Conservation (phyloP, 2,888 invertebrate species). For the Thymelicus sylvestris region DNA sequence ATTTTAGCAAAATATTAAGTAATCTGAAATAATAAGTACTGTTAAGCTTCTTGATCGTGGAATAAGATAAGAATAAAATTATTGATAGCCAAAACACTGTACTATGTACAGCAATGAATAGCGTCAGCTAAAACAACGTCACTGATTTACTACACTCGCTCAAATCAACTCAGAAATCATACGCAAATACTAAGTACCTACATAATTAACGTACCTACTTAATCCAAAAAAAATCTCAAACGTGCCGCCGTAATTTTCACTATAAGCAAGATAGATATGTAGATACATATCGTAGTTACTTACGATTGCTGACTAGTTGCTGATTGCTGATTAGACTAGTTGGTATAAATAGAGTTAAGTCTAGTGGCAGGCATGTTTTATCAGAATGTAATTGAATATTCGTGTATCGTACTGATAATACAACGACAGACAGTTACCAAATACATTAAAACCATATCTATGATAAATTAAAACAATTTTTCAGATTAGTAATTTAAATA, state of each 20-base stretch:
- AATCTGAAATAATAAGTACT: background rate
- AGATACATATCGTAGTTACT: background rate
- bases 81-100: too few species aligned
- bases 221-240: background rate
- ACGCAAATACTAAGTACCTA: too few species aligned
- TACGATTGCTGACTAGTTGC: too few species aligned
- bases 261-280: too few species aligned
- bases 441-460: background rate
- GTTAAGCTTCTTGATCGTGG: too few species aligned
- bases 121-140: too few species aligned
- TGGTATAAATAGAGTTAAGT: too few species aligned
- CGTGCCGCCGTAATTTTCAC: background rate
- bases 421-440: background rate
- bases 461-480: background rate
- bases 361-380: background rate
- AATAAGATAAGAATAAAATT: too few species aligned
- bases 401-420: background rate
- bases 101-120: too few species aligned
- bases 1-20: background rate
- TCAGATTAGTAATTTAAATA: background rate
- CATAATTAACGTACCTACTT: background rate
- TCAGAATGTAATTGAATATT: background rate
- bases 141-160: background rate
- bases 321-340: background rate
- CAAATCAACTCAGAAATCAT: too few species aligned